These are phyloP conservation scores for Eleutherodactylus coqui DNA, from an alignment of 2,797 vertebrate genomes.

Conservation along the genomic window DNA sequence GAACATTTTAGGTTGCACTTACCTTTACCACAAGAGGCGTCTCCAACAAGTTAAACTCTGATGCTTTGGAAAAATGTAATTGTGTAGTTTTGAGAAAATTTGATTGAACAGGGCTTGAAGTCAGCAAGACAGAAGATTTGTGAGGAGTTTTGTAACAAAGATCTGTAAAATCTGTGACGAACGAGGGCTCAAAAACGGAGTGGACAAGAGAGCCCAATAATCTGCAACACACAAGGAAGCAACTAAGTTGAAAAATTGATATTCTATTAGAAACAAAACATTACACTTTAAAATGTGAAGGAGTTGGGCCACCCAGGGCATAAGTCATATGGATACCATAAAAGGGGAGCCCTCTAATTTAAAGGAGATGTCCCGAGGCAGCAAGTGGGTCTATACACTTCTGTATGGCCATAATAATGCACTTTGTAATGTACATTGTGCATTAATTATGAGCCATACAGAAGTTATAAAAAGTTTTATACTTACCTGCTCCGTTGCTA, in stretches of 20 bases:
- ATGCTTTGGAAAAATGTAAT: slow-evolving; percentile 71
- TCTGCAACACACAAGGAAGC: slow-evolving; percentile 70
- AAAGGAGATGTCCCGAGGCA: too few relatives aligned
- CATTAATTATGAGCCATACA: too few relatives aligned
- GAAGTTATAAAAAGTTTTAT: too few relatives aligned
- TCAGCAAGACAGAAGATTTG: slow-evolving; percentile 72
- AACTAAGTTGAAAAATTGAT: neutral
- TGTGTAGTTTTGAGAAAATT: slow-evolving; percentile 39
- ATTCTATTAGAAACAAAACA: neutral
- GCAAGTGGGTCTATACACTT: too few relatives aligned
- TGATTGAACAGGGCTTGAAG: slow-evolving; percentile 69
- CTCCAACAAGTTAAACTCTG: slow-evolving; percentile 86
- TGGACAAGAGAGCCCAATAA: slow-evolving; percentile 83
- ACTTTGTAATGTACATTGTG: too few relatives aligned
- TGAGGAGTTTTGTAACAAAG: slow-evolving; percentile 69
- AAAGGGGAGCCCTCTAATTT: too few relatives aligned
- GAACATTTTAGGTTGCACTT: slow-evolving; percentile 53
- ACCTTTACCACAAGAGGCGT: slow-evolving; percentile 92
- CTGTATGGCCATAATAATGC: too few relatives aligned
- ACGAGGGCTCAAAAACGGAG: slow-evolving; percentile 80
- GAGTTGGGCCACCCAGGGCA: too few relatives aligned
- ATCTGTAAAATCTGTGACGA: slow-evolving; percentile 65
- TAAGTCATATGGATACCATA: too few relatives aligned
- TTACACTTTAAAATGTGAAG: too few relatives aligned
- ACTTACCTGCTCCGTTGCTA: too few relatives aligned